Conservation (phyloP, 2,113 vertebrate genomes). For the Erythrocercus mccallii region DNA sequence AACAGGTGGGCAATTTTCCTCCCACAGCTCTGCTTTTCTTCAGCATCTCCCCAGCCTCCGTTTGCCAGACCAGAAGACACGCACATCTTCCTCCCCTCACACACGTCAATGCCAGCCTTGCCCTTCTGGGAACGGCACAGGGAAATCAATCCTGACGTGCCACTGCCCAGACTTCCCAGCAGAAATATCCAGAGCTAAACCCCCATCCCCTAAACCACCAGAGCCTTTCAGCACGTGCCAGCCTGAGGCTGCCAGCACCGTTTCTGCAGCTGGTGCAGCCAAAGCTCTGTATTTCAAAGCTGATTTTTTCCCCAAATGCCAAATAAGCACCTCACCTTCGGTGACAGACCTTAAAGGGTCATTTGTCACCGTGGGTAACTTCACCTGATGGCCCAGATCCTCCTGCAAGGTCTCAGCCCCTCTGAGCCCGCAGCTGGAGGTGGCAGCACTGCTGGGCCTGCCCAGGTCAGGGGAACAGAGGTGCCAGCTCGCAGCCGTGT, state of each 20-base stretch:
- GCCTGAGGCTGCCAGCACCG: background rate
- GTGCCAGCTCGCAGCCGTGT: rapidly evolving
- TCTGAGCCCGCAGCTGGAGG: background rate
- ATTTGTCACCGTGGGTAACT: rapidly evolving
- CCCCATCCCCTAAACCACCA: background rate
- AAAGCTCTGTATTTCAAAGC: background rate
- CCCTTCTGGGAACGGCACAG: background rate
- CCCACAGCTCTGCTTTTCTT: slow-evolving; percentile 37
- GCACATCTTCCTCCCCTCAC: background rate
- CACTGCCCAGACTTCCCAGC: background rate
- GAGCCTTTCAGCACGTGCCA: background rate
- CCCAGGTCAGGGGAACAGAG: background rate
- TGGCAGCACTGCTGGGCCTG: background rate
- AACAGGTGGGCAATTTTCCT: slow-evolving; percentile 57
- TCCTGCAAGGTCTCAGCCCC: background rate
- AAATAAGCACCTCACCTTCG: background rate
- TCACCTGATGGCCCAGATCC: rapidly evolving
- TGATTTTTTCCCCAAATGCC: background rate
- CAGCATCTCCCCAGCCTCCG: slow-evolving; percentile 3
- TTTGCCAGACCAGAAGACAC: slow-evolving; percentile 37
- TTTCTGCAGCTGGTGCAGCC: background rate
- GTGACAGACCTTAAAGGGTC: background rate
- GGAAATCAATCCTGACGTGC: background rate
- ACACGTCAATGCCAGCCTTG: background rate
- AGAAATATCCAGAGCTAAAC: background rate